Evolutionary conservation across 2,797 vertebrate species (phyloP), one percentile per base, ranked within the genome.

Genomic region (Chelon labrosus): DNA sequence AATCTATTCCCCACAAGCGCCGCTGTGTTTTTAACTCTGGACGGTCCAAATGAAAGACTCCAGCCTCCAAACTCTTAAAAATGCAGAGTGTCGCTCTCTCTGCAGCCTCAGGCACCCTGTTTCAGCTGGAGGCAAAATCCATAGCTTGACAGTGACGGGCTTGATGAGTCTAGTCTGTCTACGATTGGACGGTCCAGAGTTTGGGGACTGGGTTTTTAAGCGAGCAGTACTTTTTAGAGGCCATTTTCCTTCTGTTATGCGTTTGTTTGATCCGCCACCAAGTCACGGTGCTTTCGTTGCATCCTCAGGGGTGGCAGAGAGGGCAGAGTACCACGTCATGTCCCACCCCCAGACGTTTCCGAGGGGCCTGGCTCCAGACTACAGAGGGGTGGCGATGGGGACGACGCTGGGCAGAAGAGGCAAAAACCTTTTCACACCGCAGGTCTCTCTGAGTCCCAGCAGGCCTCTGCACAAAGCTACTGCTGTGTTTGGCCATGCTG

Each of bases 261-360:
- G 16, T n/a, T 9, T 46, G 44, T n/a, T n/a, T 54, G 46, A 22
- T 41, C 44, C 5, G 31, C 25, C 52, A 10, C 20, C 50, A 83
- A 95, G 95, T 16, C 44, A 46, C 17, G 7, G 17, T 9, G 42
- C 94, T 0, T 95, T 96, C 80, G 90, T 95, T 95, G 94, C 95
- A 55, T 96, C 94, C 1, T 76, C 94, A 70, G 97, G 96, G 8
- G 94, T 96, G 63, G 79, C 95, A 0, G 97, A 98, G 19, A 89
- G 95, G 85, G 94, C 96, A 0, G 96, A 97, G 58, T 97, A 92
- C 80, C 97, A 93, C 0, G 92, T 95, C 44, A 96, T 96, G 85
- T 92, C 92, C 1, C 95, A 94, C 47, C 94, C 96, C 0, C 96
- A 97, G 47, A 96, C 97, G 5, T 97, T 98, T 84, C 96, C 97